Conservation (phyloP, 2,888 invertebrate species). For the Cabera pusaria region DNA sequence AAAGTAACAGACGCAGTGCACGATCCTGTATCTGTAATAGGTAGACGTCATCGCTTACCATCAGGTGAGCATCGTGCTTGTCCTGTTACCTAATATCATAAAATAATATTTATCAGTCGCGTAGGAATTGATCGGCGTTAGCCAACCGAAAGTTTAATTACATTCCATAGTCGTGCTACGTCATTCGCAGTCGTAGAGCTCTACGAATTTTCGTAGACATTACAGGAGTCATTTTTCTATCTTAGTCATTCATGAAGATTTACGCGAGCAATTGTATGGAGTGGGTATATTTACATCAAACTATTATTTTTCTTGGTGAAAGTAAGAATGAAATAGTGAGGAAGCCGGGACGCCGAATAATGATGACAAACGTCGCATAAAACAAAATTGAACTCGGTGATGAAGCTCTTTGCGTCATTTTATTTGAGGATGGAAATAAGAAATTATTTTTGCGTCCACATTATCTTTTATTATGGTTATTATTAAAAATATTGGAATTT, state of each 20-base stretch:
- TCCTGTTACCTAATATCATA: no score
- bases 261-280: slow-evolving; percentile 14
- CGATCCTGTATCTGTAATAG: no score
- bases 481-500: no score
- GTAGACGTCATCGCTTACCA: no score
- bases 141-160: slow-evolving; percentile 2
- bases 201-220: slow-evolving; percentile 15
- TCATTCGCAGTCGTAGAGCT: slow-evolving; percentile 11
- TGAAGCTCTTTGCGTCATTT: no score
- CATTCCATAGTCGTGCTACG: slow-evolving; percentile 5
- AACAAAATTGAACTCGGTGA: not conserved
- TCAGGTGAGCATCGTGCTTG: no score
- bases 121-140: no score
- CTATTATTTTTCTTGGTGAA: slow-evolving; percentile 7
- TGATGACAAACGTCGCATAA: slow-evolving; percentile 9
- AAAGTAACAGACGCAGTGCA: no score
- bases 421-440: no score
- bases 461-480: no score
- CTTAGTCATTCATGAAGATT: slow-evolving; percentile 19
- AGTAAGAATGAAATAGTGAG: slow-evolving; percentile 7
- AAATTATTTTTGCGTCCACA: no score
- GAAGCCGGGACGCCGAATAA: slow-evolving; percentile 1
- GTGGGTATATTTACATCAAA: slow-evolving; percentile 18
- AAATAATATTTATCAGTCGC: no score
- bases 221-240: slow-evolving; percentile 21